A percentile compares a stretch with the other conserved stretches of the same genome.
These are phyloP conservation scores for Pongo abelii DNA, from an alignment of 2,113 vertebrate species.

Conservation along the genomic window DNA sequence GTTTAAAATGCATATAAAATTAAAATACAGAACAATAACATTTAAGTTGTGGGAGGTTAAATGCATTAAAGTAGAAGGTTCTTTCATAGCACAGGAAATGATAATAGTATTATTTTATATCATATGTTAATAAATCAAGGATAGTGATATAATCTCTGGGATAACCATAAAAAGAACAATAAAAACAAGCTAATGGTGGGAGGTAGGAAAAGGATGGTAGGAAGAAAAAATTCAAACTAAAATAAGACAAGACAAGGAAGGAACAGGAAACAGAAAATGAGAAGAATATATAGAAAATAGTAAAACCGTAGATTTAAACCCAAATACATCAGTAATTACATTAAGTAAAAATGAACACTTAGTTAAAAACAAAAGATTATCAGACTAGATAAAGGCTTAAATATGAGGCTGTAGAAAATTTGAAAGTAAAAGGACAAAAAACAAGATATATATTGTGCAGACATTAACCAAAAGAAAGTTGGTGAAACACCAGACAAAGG, in stretches of 20 bases:
- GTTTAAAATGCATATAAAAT: background rate
- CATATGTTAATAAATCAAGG: background rate
- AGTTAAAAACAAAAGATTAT: background rate
- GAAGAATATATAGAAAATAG: background rate
- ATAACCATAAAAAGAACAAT: background rate
- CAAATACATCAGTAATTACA: background rate
- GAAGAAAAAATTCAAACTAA: slow-evolving; percentile 17
- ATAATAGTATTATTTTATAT: background rate
- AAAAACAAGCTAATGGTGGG: background rate
- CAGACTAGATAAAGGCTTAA: background rate
- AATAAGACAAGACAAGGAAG: background rate
- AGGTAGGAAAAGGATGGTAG: background rate
- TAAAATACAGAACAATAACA: background rate
- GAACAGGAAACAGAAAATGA: background rate
- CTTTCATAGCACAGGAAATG: background rate
- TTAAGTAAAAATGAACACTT: background rate
- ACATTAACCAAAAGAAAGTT: background rate
- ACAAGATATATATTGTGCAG: background rate
- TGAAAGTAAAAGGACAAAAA: background rate
- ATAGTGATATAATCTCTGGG: background rate
- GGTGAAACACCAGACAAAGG: background rate
- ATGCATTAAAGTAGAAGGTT: background rate
- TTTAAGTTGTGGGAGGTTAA: background rate
- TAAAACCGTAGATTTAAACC: background rate
- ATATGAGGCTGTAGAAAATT: background rate